phyloP scores from a whole-genome alignment of 2,888 invertebrate genomes.

The Thera britannica region DNA sequence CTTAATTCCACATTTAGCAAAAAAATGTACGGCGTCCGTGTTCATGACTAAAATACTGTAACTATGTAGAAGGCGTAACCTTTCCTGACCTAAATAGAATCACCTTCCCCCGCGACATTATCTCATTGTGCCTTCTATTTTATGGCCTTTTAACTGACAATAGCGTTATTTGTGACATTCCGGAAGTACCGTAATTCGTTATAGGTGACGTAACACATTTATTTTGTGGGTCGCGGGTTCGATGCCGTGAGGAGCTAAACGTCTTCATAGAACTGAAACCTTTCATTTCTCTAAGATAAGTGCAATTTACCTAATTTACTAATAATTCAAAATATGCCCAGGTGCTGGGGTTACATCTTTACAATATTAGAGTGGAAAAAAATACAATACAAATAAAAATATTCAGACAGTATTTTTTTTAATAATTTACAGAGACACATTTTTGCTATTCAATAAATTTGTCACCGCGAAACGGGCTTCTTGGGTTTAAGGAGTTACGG shows the following conservation, averaged over 20 bases:
- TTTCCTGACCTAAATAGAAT: slow-evolving; percentile 2
- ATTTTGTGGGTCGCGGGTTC: slow-evolving; percentile 38
- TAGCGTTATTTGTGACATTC: slow-evolving; percentile 20
- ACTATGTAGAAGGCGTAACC: background rate
- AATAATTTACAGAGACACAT: too few relatives aligned
- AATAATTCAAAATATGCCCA: too few relatives aligned
- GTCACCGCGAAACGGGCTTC: too few relatives aligned
- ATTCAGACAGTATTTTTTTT: too few relatives aligned
- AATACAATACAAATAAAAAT: too few relatives aligned
- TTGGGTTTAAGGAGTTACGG: background rate
- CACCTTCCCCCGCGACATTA: slow-evolving; percentile 9
- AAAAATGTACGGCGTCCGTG: background rate
- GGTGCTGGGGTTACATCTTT: too few relatives aligned
- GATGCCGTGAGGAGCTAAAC: slow-evolving; percentile 4
- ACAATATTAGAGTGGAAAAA: too few relatives aligned
- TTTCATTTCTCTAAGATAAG: background rate
- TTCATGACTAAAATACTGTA: background rate
- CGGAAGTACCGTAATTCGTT: slow-evolving; percentile 35
- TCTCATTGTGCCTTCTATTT: slow-evolving; percentile 21
- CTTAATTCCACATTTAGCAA: background rate
- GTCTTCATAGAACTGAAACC: slow-evolving; percentile 16
- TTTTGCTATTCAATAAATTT: too few relatives aligned
- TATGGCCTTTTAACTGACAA: slow-evolving; percentile 28
- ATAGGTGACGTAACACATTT: slow-evolving; percentile 40
- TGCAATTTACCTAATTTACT: too few relatives aligned